phyloP scores from a whole-genome alignment of 2,797 vertebrate genomes.

The Etheostoma nigrum region DNA sequence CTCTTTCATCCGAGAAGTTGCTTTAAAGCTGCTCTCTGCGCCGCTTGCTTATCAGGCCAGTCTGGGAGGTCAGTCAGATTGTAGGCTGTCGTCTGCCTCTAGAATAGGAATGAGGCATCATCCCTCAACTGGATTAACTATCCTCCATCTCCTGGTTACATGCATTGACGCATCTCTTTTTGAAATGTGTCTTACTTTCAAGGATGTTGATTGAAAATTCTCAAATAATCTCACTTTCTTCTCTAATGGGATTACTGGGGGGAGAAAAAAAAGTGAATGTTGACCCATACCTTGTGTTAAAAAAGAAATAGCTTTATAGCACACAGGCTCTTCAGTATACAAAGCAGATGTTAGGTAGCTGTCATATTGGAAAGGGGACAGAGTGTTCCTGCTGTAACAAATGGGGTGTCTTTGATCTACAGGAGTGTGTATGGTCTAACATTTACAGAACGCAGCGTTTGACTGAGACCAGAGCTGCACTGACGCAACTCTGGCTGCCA shows the following conservation, averaged over 20 bases:
- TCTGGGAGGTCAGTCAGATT: slow-evolving; percentile 60
- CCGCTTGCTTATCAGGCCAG: slow-evolving; percentile 54
- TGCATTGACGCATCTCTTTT: slow-evolving; percentile 20
- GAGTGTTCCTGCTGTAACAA: slow-evolving; percentile 37
- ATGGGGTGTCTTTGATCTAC: slow-evolving; percentile 50
- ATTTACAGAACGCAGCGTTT: slow-evolving; percentile 58
- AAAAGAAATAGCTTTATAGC: slow-evolving; percentile 5
- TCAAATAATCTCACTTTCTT: slow-evolving; percentile 7
- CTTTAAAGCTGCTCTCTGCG: slow-evolving; percentile 58
- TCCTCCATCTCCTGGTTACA: slow-evolving; percentile 19
- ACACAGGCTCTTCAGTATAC: not conserved
- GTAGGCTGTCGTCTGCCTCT: slow-evolving; percentile 46
- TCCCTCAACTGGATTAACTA: slow-evolving; percentile 13
- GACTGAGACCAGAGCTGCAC: slow-evolving; percentile 51
- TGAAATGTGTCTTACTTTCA: slow-evolving; percentile 1
- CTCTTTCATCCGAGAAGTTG: slow-evolving; percentile 57
- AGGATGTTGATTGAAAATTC: not conserved
- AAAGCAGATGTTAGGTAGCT: slow-evolving; percentile 40
- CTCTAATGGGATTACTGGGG: not conserved
- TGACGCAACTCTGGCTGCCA: slow-evolving; percentile 47
- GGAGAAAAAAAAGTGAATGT: too few relatives aligned
- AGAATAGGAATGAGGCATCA: slow-evolving; percentile 34
- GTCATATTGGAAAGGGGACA: slow-evolving; percentile 31
- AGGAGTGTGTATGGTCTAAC: slow-evolving; percentile 50
- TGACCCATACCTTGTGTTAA: not conserved